Evolutionary conservation across 2,888 invertebrate genomes (phyloP).

Genomic region (Pammene fasciana): DNA sequence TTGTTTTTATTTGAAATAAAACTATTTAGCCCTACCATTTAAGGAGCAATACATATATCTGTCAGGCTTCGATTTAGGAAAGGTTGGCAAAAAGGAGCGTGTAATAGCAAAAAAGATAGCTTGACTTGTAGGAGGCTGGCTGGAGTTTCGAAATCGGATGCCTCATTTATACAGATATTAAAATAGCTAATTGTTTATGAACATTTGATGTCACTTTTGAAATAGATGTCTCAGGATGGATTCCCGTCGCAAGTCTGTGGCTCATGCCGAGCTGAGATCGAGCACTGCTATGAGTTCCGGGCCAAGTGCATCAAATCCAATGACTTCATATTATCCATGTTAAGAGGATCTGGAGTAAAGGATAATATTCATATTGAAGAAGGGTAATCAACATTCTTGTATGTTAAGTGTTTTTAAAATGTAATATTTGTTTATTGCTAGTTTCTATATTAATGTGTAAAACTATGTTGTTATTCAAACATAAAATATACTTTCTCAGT

Average conservation of each 20-base stretch:
- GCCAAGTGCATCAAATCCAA: conserved; percentile 72
- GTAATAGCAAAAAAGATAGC: too few species aligned
- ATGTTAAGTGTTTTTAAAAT: too few species aligned
- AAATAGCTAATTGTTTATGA: background rate
- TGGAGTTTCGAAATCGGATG: too few species aligned
- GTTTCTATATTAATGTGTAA: background rate
- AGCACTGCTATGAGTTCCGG: conserved; percentile 71
- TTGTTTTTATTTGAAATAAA: too few species aligned
- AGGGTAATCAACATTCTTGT: conserved; percentile 17
- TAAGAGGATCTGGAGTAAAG: conserved; percentile 52
- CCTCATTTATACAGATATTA: too few species aligned
- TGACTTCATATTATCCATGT: conserved; percentile 58
- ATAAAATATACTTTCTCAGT: too few species aligned
- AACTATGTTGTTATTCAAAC: too few species aligned
- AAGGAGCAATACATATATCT: too few species aligned
- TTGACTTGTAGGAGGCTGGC: too few species aligned
- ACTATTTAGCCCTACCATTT: too few species aligned
- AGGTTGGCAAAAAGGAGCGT: too few species aligned
- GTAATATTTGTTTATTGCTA: background rate
- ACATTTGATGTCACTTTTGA: background rate
- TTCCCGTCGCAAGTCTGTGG: conserved; percentile 62
- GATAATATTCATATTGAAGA: conserved; percentile 44
- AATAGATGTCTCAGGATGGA: conserved; percentile 52
- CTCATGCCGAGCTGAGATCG: conserved; percentile 58
- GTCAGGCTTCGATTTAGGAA: too few species aligned